Conservation (phyloP, 2,888 invertebrate genomes). For the Conus canariensis region DNA sequence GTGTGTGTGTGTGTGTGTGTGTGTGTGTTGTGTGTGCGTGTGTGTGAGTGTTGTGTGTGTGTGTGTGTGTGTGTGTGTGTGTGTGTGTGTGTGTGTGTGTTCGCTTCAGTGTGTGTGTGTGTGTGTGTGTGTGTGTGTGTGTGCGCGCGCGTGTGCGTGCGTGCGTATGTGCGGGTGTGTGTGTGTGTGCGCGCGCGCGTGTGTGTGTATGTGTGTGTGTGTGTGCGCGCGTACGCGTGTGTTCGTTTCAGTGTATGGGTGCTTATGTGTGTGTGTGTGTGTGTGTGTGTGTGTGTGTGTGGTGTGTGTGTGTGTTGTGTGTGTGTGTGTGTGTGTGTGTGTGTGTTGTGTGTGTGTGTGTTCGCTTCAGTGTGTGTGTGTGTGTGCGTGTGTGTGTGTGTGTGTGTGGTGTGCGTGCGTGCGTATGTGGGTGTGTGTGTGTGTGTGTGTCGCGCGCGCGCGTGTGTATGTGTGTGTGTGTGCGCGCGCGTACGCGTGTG, state of each 20-base stretch:
- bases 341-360: slow-evolving; percentile 22
- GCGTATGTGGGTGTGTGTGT: not conserved
- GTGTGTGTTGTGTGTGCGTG: not conserved
- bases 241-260: no score
- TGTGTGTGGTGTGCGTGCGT: not conserved
- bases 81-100: slow-evolving; percentile 15
- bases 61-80: not conserved
- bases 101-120: no score
- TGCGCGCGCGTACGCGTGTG: slow-evolving; percentile 4
- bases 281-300: not conserved
- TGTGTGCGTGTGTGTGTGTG: not conserved
- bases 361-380: not conserved
- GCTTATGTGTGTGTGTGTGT: not conserved
- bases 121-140: not conserved
- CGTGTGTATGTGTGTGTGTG: not conserved
- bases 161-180: not conserved
- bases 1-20: slow-evolving; percentile 15
- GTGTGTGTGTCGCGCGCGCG: not conserved
- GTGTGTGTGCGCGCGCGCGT: not conserved
- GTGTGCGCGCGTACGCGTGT: not conserved
- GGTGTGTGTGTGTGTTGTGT: slow-evolving; percentile 25
- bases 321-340: slow-evolving; percentile 19
- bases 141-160: not conserved
- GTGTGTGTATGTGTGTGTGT: not conserved
- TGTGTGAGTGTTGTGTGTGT: not conserved